Evolutionary conservation across 2,888 invertebrate genomes (phyloP), one percentile per base, ranked within the genome.

Genomic region (Epiblema foenella): DNA sequence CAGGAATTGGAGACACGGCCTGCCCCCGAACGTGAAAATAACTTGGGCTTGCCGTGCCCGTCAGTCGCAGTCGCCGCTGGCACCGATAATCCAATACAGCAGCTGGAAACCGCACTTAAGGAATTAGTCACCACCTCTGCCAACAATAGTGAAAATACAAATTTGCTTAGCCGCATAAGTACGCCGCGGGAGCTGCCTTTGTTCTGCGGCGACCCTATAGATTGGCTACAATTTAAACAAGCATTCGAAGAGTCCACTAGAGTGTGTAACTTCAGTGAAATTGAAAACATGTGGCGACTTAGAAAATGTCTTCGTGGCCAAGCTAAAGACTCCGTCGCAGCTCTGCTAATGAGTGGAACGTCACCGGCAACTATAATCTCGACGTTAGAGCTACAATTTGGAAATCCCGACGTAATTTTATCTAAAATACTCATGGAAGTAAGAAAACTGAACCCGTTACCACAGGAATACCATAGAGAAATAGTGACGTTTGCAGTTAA

Each of bases 201-300:
- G 2, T 77, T 75, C 42, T 75, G 20, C 11, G 77, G 79, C 8
- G 77, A 79, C 59, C 77, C 76, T 0, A 49, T 79, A 73, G 77
- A 81, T 3, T 79, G 79, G 77, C 67, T 79, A 5, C 73, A 67
- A 3, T 78, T 79, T 29, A 79, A 74, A 58, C 69, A 75, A 20
- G 77, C 79, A 0, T 80, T 71, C 39, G 60, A 75, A 1, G 78
- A 79, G 37, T 78, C 78, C 0, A 75, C 79, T 1, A 7, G 68
- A 15, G 29, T 78, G 15, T 78, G 78, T 52, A 67, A 69, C 5
- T 78, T 76, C 17, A 77, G 62, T 10, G 69, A 73, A n/a, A 69
- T 66, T 12, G 79, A 80, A 68, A 79, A 78, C 33, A 7, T 78
- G 8, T 77, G 77, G 77, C 54, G 80, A 0, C 24, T 79, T 29